phyloP scores from a whole-genome alignment of 1,140 invertebrate species.

The Saccostrea cuccullata region DNA sequence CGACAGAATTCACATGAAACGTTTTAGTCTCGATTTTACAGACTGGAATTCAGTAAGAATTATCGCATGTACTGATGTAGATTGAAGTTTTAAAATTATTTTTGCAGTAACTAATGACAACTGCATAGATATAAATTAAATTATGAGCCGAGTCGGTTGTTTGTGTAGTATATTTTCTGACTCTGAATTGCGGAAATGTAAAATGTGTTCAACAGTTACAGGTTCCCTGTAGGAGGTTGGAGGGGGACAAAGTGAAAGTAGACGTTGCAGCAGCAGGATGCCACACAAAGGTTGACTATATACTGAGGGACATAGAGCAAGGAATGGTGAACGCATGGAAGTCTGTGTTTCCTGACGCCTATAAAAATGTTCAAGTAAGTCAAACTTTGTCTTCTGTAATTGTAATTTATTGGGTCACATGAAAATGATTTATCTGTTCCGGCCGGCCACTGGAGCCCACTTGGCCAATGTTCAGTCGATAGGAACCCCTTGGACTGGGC shows the following conservation, averaged over 20 bases:
- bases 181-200: neutral
- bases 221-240: neutral
- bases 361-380: neutral
- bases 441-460: no score
- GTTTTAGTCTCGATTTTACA: neutral
- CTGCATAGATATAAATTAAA: neutral
- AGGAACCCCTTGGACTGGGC: no score
- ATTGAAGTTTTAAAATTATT: neutral
- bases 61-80: no score
- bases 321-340: constrained; percentile 59
- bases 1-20: neutral
- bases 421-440: no score
- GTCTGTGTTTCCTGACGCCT: neutral
- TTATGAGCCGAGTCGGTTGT: neutral
- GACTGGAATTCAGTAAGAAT: neutral
- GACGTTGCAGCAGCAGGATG: neutral
- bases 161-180: neutral
- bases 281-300: constrained; percentile 52
- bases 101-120: neutral
- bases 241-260: constrained; percentile 16
- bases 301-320: constrained; percentile 55
- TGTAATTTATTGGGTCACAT: no score
- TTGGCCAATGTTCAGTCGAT: no score
- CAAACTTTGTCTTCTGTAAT: no score
- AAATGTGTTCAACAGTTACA: neutral